Percentiles rank a stretch among this genome's conserved stretches.
These are phyloP conservation scores for Phrynosoma platyrhinos DNA, from an alignment of 2,113 vertebrate species.

Conservation along the genomic window DNA sequence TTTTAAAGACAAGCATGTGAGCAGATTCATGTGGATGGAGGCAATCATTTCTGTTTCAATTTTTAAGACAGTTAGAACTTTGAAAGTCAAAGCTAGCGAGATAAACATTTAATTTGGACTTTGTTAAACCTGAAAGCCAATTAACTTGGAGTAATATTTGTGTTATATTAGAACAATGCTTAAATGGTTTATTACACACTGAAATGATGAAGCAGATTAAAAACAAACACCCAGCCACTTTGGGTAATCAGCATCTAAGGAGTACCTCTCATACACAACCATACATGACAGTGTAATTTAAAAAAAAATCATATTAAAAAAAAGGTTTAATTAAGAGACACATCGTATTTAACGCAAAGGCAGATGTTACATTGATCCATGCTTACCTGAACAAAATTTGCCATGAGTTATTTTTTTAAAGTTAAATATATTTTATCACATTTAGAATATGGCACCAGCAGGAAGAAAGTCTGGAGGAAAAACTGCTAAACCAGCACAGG, in stretches of 20 bases:
- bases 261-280: neutral
- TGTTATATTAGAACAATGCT: no score
- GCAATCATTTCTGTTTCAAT: neutral
- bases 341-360: neutral
- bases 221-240: neutral
- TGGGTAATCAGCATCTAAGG: neutral
- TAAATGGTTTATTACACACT: no score
- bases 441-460: conserved; percentile 70
- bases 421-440: conserved; percentile 24
- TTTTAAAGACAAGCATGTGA: neutral
- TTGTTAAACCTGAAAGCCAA: neutral
- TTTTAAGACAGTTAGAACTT: neutral
- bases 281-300: neutral
- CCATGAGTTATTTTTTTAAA: neutral
- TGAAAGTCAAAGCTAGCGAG: neutral
- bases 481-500: conserved; percentile 61
- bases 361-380: neutral
- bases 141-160: neutral
- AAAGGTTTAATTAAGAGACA: neutral
- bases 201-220: neutral
- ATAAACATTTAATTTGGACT: neutral
- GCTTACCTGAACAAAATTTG: neutral
- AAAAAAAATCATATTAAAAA: neutral
- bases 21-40: neutral
- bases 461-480: conserved; percentile 75